A percentile compares a stretch with the other conserved stretches of the same genome.
Conservation (phyloP, 2,113 vertebrate genomes). For the Actenoides hombroni region DNA sequence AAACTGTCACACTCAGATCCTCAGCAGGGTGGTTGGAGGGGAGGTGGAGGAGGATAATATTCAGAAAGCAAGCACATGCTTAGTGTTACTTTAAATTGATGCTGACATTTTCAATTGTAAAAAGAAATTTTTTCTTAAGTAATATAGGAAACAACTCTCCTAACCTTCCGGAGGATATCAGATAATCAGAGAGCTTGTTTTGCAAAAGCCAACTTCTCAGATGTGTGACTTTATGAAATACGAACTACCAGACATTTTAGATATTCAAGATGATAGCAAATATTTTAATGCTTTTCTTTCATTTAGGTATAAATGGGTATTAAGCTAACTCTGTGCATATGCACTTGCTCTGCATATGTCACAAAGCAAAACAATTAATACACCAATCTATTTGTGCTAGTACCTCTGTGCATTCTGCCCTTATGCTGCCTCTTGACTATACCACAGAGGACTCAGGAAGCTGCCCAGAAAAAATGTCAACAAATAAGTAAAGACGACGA, state of each 20-base stretch:
- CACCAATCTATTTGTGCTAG: neutral
- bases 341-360: neutral
- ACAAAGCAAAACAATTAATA: neutral
- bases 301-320: neutral
- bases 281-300: conserved; percentile 70
- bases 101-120: conserved; percentile 98
- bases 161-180: conserved; percentile 95
- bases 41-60: conserved; percentile 85
- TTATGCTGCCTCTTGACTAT: neutral
- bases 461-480: neutral
- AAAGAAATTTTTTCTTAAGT: conserved; percentile 92
- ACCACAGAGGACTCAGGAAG: neutral
- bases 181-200: conserved; percentile 88
- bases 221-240: conserved; percentile 75
- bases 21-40: conserved; percentile 83
- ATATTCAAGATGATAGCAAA: conserved; percentile 66
- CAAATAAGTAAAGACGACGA: neutral
- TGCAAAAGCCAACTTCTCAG: conserved; percentile 78
- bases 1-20: conserved; percentile 95
- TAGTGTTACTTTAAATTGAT: conserved; percentile 97
- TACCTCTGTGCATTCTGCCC: neutral
- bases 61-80: conserved; percentile 93
- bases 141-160: conserved; percentile 95
- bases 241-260: conserved; percentile 67
- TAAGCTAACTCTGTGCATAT: neutral